Conservation (phyloP, 1,140 invertebrate species). For the Pseudomyrmex cubaensis region DNA sequence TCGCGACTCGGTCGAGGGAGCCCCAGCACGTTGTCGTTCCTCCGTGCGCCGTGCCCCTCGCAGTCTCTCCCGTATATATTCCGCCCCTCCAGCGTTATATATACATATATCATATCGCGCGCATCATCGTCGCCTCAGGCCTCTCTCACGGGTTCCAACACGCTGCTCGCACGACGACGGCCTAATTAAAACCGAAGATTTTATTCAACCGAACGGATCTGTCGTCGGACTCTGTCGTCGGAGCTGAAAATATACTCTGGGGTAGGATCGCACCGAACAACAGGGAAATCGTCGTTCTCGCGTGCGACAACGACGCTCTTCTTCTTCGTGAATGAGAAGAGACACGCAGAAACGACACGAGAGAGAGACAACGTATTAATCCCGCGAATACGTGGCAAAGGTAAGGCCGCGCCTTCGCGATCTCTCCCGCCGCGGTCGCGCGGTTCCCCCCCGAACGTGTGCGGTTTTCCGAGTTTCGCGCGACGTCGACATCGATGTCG, state of each 20-base stretch:
- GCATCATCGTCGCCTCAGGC: background rate
- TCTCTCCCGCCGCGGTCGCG: background rate
- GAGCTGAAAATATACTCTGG: background rate
- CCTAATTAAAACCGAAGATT: background rate
- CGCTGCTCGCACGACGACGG: background rate
- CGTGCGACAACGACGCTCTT: too few relatives aligned
- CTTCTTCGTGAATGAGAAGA: too few relatives aligned
- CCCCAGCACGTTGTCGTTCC: constrained; percentile 67
- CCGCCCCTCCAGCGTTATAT: constrained; percentile 31
- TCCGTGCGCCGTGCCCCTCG: constrained; percentile 74
- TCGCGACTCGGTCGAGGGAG: constrained; percentile 82
- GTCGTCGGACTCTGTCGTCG: background rate
- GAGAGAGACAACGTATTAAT: background rate
- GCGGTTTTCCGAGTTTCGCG: constrained; percentile 49
- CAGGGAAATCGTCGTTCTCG: too few relatives aligned
- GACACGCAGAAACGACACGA: background rate
- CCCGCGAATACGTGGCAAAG: constrained; percentile 9
- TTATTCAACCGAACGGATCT: too few relatives aligned
- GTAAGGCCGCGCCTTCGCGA: constrained; percentile 14
- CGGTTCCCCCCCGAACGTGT: constrained; percentile 11
- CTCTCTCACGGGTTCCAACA: background rate
- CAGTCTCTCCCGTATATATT: constrained; percentile 32
- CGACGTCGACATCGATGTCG: constrained; percentile 65
- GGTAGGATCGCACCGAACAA: background rate
- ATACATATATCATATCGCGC: constrained; percentile 3